Percentiles rank a stretch among this genome's conserved stretches.
phyloP scores from a whole-genome alignment of 30 jellyfish, hydroid and myxozoan species.

The Cassiopea xamachana region DNA sequence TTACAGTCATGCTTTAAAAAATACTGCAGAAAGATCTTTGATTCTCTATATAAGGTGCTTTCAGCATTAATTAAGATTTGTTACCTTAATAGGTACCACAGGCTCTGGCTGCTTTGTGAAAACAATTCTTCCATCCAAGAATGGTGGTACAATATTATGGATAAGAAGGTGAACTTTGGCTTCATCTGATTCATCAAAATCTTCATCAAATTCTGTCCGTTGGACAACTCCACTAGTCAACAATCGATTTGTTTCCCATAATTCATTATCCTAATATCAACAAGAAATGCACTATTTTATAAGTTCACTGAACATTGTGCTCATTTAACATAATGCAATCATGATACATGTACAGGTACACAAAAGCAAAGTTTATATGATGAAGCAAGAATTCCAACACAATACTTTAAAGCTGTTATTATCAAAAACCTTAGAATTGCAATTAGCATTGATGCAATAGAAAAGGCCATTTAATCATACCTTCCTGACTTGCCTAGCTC shows the following conservation, averaged over 20 bases:
- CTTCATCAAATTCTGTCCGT: slow-evolving; percentile 91
- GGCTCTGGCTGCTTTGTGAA: slow-evolving; percentile 99
- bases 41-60: not conserved
- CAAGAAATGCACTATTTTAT: not conserved
- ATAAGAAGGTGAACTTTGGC: slow-evolving; percentile 99
- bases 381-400: no score
- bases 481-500: slow-evolving; percentile 98
- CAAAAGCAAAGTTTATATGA: no score
- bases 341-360: no score
- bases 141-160: slow-evolving; percentile 98
- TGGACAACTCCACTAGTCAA: slow-evolving; percentile 97
- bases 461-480: slow-evolving; percentile 15
- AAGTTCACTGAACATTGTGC: not conserved
- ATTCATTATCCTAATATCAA: slow-evolving; percentile 85
- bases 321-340: not conserved
- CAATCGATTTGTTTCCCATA: slow-evolving; percentile 96
- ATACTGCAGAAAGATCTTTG: no score
- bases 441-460: not conserved
- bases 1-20: no score
- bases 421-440: not conserved
- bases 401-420: no score
- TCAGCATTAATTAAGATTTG: not conserved
- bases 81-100: slow-evolving; percentile 95
- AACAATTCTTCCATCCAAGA: slow-evolving; percentile 96
- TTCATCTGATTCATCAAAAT: slow-evolving; percentile 98